These are phyloP conservation scores for Mycteria americana DNA, from an alignment of 2,797 vertebrate genomes.

Conservation along the genomic window DNA sequence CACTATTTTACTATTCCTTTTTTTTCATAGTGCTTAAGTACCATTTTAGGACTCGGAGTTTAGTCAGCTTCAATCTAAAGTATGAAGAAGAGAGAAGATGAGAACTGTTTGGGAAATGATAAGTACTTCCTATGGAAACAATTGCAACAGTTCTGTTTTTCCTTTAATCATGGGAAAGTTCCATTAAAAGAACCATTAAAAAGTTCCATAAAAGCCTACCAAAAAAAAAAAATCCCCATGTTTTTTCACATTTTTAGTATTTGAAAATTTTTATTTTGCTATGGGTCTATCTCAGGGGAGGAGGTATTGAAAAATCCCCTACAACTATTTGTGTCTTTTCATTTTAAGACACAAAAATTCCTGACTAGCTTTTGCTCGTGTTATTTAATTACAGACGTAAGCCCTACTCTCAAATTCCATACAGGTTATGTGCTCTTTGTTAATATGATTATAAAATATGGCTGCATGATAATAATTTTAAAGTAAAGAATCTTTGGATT, in stretches of 20 bases:
- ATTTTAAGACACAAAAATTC: neutral
- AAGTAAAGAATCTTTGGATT: neutral
- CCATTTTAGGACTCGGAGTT: neutral
- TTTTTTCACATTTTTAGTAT: neutral
- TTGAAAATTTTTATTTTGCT: neutral
- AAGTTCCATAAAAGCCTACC: neutral
- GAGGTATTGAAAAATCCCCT: neutral
- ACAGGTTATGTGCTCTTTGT: neutral
- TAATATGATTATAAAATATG: neutral
- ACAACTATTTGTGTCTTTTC: neutral
- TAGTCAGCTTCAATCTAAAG: neutral
- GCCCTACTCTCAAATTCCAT: neutral
- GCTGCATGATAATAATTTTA: neutral
- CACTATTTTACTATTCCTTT: neutral
- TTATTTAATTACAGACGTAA: neutral
- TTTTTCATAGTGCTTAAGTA: neutral
- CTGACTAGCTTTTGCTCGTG: neutral
- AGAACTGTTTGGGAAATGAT: constrained; percentile 43
- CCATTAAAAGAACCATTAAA: constrained; percentile 1
- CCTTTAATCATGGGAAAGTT: constrained; percentile 36
- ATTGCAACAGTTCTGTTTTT: constrained; percentile 10
- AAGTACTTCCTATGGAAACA: constrained; percentile 56
- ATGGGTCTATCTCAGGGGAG: neutral
- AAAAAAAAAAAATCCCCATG: neutral
- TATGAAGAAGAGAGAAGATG: constrained; percentile 34